Percentiles rank a stretch among this genome's conserved stretches.
phyloP scores from a whole-genome alignment of 2,797 vertebrate genomes.

The Silurus aristotelis region DNA sequence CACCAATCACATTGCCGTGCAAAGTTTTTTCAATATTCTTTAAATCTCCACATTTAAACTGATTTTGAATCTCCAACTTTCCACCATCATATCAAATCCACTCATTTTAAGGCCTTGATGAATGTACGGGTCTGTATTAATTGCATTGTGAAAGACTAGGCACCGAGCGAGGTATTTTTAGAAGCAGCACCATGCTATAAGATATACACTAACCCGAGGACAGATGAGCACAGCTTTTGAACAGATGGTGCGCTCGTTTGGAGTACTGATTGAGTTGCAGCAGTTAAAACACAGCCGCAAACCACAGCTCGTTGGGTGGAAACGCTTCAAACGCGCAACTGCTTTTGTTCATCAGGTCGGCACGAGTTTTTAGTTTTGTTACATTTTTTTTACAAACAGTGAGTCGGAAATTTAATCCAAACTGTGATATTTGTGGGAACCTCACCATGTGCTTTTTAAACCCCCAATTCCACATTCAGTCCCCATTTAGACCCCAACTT shows the following conservation, averaged over 20 bases:
- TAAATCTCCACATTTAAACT: slow-evolving; percentile 53
- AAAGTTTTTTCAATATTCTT: slow-evolving; percentile 36
- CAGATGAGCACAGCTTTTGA: slow-evolving; percentile 56
- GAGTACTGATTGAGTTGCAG: slow-evolving; percentile 58
- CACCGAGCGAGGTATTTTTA: slow-evolving; percentile 53
- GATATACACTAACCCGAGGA: slow-evolving; percentile 54
- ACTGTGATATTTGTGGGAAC: no score
- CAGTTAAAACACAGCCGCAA: slow-evolving; percentile 43
- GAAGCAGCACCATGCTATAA: slow-evolving; percentile 47
- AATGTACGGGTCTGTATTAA: slow-evolving; percentile 55
- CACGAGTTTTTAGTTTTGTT: no score
- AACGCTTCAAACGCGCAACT: slow-evolving; percentile 10
- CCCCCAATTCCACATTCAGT: no score
- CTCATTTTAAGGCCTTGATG: slow-evolving; percentile 53
- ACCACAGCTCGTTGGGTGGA: slow-evolving; percentile 37
- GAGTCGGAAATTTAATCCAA: no score
- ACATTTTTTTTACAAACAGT: no score
- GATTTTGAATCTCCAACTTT: slow-evolving; percentile 53
- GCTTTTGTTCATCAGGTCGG: slow-evolving; percentile 39
- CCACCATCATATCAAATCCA: slow-evolving; percentile 55
- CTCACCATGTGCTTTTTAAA: no score
- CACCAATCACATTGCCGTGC: background rate
- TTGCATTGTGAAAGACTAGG: slow-evolving; percentile 45
- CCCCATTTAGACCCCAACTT: no score
- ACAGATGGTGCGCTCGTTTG: slow-evolving; percentile 61